phyloP scores from a whole-genome alignment of 2,113 vertebrate genomes.

The Solea senegalensis region DNA sequence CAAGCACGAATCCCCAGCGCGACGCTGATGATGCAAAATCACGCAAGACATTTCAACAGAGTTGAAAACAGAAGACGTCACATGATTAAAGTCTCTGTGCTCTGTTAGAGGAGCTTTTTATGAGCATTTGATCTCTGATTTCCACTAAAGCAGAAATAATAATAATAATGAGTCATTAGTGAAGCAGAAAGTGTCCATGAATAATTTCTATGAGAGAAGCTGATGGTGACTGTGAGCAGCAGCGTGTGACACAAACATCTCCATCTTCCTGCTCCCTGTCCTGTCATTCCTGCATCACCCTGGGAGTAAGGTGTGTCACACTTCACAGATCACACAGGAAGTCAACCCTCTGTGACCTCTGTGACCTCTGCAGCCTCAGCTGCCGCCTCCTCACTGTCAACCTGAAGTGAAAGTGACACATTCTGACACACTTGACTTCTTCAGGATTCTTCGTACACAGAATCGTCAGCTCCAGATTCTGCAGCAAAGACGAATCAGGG shows the following conservation, averaged over 20 bases:
- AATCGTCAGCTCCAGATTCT: neutral
- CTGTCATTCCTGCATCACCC: conserved; percentile 35
- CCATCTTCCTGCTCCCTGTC: neutral
- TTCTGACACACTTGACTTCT: conserved; percentile 40
- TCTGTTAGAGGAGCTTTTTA: neutral
- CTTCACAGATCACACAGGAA: conserved; percentile 60
- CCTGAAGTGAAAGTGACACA: conserved; percentile 22
- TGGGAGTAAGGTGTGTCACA: conserved; percentile 57
- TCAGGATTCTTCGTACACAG: conserved; percentile 3
- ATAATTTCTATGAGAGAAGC: conserved; percentile 3
- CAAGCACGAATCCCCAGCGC: conserved; percentile 30
- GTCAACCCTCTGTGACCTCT: conserved; percentile 50
- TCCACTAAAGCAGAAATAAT: neutral
- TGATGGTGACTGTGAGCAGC: conserved; percentile 29
- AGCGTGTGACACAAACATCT: conserved; percentile 8
- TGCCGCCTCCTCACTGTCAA: conserved; percentile 45
- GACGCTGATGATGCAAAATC: conserved; percentile 27
- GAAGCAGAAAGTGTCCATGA: conserved; percentile 22
- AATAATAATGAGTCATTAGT: conserved; percentile 36
- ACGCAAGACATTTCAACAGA: conserved; percentile 48
- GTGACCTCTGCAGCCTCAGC: conserved; percentile 43
- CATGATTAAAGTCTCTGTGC: conserved; percentile 23
- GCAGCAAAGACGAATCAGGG: neutral
- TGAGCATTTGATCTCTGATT: conserved; percentile 1
- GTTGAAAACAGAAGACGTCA: conserved; percentile 12